Conservation (phyloP, 2,113 vertebrate species). For the Gallinago jamesoni region DNA sequence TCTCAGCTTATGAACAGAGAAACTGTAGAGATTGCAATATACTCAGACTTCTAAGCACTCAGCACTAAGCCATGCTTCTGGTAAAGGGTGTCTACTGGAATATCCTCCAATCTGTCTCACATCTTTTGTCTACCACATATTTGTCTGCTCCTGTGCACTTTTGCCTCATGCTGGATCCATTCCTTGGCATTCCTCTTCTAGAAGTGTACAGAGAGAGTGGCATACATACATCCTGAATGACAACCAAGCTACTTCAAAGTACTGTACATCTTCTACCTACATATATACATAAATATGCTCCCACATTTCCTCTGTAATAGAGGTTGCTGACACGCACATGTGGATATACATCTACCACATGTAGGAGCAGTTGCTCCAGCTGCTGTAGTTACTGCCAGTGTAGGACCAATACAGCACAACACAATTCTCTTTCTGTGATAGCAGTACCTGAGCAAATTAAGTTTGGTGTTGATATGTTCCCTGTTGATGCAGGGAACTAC, state of each 20-base stretch:
- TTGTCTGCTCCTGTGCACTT: neutral
- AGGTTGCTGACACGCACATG: neutral
- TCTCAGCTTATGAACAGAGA: neutral
- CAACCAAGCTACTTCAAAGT: neutral
- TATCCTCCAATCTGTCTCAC: neutral
- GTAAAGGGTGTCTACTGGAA: neutral
- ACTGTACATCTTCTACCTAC: neutral
- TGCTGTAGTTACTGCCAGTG: neutral
- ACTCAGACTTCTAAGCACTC: neutral
- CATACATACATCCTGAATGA: neutral
- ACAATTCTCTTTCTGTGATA: neutral
- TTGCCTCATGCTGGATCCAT: neutral
- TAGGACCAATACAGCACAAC: neutral
- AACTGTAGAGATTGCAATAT: neutral
- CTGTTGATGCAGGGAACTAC: too few species aligned
- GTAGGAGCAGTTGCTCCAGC: neutral
- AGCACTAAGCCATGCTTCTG: fast-evolving
- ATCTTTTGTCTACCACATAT: neutral
- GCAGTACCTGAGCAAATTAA: neutral
- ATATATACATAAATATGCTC: neutral
- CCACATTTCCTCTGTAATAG: neutral
- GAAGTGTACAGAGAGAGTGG: neutral
- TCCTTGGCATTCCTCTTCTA: neutral
- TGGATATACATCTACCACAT: neutral
- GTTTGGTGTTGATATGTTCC: neutral